A percentile compares a stretch with the other conserved stretches of the same genome.
Evolutionary conservation across 2,113 vertebrate genomes (phyloP).

Genomic region (Copsychus sechellarum): DNA sequence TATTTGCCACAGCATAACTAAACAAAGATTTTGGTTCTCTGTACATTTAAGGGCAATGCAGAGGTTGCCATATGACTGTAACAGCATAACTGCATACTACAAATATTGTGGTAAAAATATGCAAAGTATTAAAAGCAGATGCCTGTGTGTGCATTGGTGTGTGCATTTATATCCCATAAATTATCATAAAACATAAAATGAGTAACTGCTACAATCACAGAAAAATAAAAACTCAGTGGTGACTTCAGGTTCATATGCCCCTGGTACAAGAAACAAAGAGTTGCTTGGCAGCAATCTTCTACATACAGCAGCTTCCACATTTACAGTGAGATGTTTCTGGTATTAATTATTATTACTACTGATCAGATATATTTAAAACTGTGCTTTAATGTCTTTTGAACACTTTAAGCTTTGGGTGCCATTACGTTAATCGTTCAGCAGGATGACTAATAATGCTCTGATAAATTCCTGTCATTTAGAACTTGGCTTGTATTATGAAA

Average conservation of each 20-base stretch:
- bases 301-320: neutral
- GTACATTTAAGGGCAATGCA: neutral
- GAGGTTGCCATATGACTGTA: neutral
- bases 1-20: neutral
- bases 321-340: neutral
- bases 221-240: neutral
- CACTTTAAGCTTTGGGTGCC: conserved; percentile 24
- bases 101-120: neutral
- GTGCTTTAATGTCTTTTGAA: conserved; percentile 15
- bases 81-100: neutral
- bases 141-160: neutral
- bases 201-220: neutral
- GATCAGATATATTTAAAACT: neutral
- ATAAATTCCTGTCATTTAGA: conserved; percentile 51
- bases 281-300: neutral
- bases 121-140: neutral
- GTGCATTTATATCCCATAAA: neutral
- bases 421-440: conserved; percentile 41
- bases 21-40: neutral
- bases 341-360: conserved; percentile 20
- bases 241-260: neutral
- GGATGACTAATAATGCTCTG: conserved; percentile 31
- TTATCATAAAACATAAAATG: neutral
- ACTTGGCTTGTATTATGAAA: conserved; percentile 38
- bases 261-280: neutral